phyloP scores from a whole-genome alignment of 1,140 invertebrate species.

The Catajapyx aquilonaris region DNA sequence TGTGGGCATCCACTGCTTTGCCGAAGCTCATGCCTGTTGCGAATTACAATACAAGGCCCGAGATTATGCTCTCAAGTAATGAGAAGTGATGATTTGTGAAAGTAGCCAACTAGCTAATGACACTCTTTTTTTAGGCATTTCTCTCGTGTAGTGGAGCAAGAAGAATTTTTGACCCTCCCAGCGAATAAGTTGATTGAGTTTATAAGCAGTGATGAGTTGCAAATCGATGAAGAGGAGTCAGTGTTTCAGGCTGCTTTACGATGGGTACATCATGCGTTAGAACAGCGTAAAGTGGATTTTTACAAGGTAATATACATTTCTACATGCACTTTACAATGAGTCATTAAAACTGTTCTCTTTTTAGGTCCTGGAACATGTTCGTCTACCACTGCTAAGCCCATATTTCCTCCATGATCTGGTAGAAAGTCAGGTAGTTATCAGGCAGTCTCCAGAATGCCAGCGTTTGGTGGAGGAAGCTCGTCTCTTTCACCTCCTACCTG shows the following conservation, averaged over 20 bases:
- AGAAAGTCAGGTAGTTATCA: conserved; percentile 20
- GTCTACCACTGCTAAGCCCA: conserved; percentile 30
- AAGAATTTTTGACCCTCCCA: conserved; percentile 26
- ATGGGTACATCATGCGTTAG: conserved; percentile 26
- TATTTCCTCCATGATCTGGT: conserved; percentile 36
- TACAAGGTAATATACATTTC: conserved; percentile 15
- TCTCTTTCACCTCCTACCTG: conserved; percentile 27
- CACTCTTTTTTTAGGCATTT: conserved; percentile 17
- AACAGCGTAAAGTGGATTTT: conserved; percentile 16
- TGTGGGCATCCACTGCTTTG: conserved; percentile 33
- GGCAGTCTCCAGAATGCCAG: conserved; percentile 19
- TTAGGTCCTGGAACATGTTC: conserved; percentile 28
- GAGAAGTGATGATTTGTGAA: conserved; percentile 5
- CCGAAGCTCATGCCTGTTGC: conserved; percentile 28
- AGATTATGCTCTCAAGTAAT: conserved; percentile 18
- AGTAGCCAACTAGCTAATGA: conserved; percentile 3
- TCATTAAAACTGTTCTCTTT: conserved; percentile 5
- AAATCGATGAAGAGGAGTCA: conserved; percentile 29
- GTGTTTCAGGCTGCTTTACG: conserved; percentile 29
- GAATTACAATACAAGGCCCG: conserved; percentile 25
- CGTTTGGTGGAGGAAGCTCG: conserved; percentile 23
- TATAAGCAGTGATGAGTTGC: conserved; percentile 28
- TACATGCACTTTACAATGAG: not conserved
- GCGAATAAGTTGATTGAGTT: conserved; percentile 26
- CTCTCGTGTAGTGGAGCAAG: conserved; percentile 20